Percentiles rank a stretch among this genome's conserved stretches.
These are phyloP conservation scores for Phrynocephalus versicolor DNA, from an alignment of 2,113 vertebrate genomes.

Conservation along the genomic window DNA sequence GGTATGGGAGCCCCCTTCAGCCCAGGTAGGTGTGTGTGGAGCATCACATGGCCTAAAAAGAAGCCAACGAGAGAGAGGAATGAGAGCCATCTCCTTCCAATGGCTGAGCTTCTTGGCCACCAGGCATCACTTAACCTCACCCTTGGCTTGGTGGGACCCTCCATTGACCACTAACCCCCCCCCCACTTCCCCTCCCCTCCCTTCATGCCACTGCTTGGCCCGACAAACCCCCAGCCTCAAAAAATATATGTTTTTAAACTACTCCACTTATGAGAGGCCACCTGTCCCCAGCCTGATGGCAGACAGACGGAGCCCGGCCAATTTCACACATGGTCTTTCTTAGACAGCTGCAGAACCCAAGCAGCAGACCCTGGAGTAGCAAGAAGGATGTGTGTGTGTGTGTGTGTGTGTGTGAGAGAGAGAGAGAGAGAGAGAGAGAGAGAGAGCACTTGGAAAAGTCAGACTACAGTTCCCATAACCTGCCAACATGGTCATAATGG, in stretches of 20 bases:
- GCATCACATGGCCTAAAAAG: too few species aligned
- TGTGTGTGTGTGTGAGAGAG: too few species aligned
- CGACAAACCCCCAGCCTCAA: slow-evolving; percentile 11
- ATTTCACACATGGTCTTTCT: background rate
- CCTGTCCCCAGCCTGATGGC: slow-evolving; percentile 6
- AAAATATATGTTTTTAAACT: background rate
- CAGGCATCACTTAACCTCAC: background rate
- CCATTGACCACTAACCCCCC: background rate
- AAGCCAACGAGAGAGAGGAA: too few species aligned
- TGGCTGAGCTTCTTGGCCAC: background rate
- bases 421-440: too few species aligned
- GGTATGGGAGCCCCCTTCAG: too few species aligned
- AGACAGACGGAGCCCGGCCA: slow-evolving; percentile 16
- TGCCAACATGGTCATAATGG: too few species aligned
- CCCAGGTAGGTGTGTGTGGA: too few species aligned
- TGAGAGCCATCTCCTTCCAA: background rate
- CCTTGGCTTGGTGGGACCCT: slow-evolving; percentile 5
- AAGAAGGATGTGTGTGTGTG: too few species aligned
- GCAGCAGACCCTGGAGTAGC: background rate
- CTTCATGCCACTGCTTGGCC: slow-evolving; percentile 1
- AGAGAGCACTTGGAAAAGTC: too few species aligned
- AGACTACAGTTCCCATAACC: too few species aligned
- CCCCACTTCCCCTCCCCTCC: background rate
- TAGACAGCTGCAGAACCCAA: slow-evolving; percentile 16
- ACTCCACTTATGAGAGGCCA: background rate